phyloP scores from a whole-genome alignment of 2,888 invertebrate genomes.

The Cataglyphis cursor region DNA sequence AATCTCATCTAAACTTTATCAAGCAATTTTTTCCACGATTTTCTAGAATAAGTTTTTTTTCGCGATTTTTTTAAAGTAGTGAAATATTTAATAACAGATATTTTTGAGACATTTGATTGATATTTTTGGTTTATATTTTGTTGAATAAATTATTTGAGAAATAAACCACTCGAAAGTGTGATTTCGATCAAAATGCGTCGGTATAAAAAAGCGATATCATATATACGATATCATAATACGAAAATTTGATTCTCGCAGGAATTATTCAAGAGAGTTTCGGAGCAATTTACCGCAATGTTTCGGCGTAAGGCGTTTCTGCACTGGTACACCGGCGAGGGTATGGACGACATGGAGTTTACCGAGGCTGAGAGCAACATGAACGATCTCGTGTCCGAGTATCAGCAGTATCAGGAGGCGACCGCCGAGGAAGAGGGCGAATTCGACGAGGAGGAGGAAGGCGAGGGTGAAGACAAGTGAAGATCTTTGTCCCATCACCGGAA shows the following conservation, averaged over 20 bases:
- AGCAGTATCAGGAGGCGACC: slow-evolving; percentile 97
- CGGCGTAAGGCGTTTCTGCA: slow-evolving; percentile 90
- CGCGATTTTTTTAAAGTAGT: background rate
- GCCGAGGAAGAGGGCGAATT: slow-evolving; percentile 96
- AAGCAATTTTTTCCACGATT: background rate
- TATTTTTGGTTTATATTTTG: background rate
- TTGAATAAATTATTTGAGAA: background rate
- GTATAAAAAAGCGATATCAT: no score
- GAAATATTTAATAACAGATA: background rate
- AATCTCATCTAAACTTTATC: background rate
- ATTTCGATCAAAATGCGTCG: no score
- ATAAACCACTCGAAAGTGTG: background rate
- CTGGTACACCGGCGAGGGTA: slow-evolving; percentile 93
- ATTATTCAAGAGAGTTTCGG: slow-evolving; percentile 89
- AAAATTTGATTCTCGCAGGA: slow-evolving; percentile 80
- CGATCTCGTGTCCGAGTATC: slow-evolving; percentile 96
- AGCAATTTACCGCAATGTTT: slow-evolving; percentile 90
- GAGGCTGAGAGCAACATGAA: slow-evolving; percentile 99
- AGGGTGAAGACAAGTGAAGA: slow-evolving; percentile 83
- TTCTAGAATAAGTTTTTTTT: no score
- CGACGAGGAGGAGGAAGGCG: slow-evolving; percentile 91
- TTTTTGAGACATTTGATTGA: background rate
- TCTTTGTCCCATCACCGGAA: slow-evolving; percentile 30
- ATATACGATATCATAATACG: no score
- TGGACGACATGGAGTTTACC: slow-evolving; percentile 99